phyloP scores from a whole-genome alignment of 2,888 invertebrate species.

The Apoderus coryli region DNA sequence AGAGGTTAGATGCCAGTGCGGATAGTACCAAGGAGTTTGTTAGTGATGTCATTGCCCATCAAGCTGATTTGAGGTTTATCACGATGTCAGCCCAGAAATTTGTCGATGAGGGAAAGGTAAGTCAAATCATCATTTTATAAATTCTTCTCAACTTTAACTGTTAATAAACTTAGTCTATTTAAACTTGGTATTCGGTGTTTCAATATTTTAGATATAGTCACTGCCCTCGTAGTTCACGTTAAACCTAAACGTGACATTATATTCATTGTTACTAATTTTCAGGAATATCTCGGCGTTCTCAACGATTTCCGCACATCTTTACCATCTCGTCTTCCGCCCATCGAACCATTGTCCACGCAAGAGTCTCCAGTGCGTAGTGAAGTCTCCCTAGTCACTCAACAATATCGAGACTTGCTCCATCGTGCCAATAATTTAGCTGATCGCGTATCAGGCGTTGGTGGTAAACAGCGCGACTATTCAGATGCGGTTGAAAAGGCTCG shows the following conservation, averaged over 20 bases:
- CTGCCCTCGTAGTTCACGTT: too few relatives aligned
- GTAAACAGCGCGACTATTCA: constrained; percentile 59
- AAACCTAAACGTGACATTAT: constrained; percentile 5
- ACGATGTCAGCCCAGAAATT: constrained; percentile 95
- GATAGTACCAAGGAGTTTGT: constrained; percentile 81
- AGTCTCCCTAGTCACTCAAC: constrained; percentile 61
- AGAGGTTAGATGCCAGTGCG: constrained; percentile 51
- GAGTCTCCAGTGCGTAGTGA: constrained; percentile 63
- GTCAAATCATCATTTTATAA: constrained; percentile 12
- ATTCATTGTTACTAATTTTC: constrained; percentile 11
- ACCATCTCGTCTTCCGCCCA: constrained; percentile 68
- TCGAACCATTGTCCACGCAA: constrained; percentile 52
- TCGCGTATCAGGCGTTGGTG: constrained; percentile 63
- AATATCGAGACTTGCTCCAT: constrained; percentile 68
- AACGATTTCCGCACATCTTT: constrained; percentile 79
- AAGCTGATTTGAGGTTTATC: constrained; percentile 88
- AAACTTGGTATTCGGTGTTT: too few relatives aligned
- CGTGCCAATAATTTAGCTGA: constrained; percentile 76
- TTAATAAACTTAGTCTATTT: too few relatives aligned
- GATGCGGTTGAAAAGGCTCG: constrained; percentile 72
- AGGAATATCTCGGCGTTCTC: constrained; percentile 67
- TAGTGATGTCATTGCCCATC: constrained; percentile 87
- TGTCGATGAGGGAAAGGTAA: constrained; percentile 82
- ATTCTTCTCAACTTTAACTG: too few relatives aligned
- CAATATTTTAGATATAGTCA: too few relatives aligned